A percentile compares a stretch with the other conserved stretches of the same genome.
phyloP scores from a whole-genome alignment of 2,113 vertebrate genomes.

The Crotophaga sulcirostris region DNA sequence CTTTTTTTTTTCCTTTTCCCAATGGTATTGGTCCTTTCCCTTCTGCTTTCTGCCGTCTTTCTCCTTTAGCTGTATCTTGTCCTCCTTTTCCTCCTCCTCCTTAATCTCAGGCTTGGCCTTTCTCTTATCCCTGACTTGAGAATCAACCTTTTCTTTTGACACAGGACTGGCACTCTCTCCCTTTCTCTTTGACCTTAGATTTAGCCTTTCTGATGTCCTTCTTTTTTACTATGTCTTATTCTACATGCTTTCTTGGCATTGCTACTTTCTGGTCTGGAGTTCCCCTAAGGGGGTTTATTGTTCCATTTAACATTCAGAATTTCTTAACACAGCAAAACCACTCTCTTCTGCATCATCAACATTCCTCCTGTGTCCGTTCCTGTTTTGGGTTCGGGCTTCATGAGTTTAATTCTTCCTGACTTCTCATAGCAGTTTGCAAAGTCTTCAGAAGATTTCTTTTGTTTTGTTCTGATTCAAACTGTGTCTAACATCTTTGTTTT shows the following conservation, averaged over 20 bases:
- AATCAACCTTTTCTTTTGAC: constrained; percentile 28
- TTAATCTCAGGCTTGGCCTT: constrained; percentile 40
- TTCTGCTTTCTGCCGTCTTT: not conserved
- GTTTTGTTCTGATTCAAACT: not conserved
- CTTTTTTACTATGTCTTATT: not conserved
- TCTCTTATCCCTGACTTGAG: not conserved
- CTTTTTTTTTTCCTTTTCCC: not conserved
- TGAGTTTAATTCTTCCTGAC: constrained; percentile 12
- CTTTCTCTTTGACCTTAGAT: constrained; percentile 42
- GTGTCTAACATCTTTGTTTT: not conserved
- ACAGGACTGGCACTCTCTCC: not conserved
- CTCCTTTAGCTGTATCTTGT: not conserved
- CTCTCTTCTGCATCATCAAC: not conserved
- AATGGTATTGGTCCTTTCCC: not conserved
- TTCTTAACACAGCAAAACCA: not conserved
- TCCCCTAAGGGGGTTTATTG: not conserved
- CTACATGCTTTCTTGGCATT: not conserved
- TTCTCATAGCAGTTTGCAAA: not conserved
- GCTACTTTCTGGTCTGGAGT: not conserved
- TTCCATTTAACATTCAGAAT: constrained; percentile 30
- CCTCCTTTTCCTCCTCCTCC: constrained; percentile 36
- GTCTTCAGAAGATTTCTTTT: not conserved
- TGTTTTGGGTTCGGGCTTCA: not conserved
- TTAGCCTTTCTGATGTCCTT: not conserved
- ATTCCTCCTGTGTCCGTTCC: not conserved